Conservation (phyloP, 2,888 invertebrate species). For the Chydorus sphaericus region DNA sequence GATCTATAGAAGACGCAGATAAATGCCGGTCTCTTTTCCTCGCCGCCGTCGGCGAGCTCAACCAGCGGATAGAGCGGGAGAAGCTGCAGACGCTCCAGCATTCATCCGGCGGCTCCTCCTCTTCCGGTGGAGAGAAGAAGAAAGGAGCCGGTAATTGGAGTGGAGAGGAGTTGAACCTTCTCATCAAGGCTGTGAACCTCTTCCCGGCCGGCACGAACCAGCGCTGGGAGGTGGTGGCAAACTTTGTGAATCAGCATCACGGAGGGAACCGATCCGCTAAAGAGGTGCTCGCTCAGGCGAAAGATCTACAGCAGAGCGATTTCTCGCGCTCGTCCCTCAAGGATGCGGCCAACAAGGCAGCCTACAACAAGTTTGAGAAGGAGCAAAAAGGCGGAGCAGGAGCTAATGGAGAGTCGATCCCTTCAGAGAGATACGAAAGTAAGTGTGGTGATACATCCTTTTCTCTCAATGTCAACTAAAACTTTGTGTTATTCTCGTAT, state of each 20-base stretch:
- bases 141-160: constrained; percentile 55
- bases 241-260: constrained; percentile 78
- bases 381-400: constrained; percentile 40
- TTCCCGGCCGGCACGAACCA: constrained; percentile 95
- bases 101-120: constrained; percentile 27
- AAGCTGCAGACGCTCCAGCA: constrained; percentile 41
- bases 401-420: constrained; percentile 42
- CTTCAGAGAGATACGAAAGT: constrained; percentile 47
- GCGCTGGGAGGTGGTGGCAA: constrained; percentile 86
- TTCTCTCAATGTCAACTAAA: too few species aligned
- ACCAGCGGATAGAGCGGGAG: constrained; percentile 52
- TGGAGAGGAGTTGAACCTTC: constrained; percentile 65
- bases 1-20: constrained; percentile 18
- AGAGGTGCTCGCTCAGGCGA: constrained; percentile 88
- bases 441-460: too few species aligned
- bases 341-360: constrained; percentile 77
- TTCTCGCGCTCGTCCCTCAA: constrained; percentile 70
- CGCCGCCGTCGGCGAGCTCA: constrained; percentile 50
- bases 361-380: constrained; percentile 79
- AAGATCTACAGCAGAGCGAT: constrained; percentile 78
- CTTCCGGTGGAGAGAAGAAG: constrained; percentile 22
- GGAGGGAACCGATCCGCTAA: constrained; percentile 59
- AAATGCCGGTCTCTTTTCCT: constrained; percentile 51
- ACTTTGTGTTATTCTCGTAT: neutral
- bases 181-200: constrained; percentile 93